Conservation (phyloP, 2,797 vertebrate species). For the Limnodromus scolopaceus region DNA sequence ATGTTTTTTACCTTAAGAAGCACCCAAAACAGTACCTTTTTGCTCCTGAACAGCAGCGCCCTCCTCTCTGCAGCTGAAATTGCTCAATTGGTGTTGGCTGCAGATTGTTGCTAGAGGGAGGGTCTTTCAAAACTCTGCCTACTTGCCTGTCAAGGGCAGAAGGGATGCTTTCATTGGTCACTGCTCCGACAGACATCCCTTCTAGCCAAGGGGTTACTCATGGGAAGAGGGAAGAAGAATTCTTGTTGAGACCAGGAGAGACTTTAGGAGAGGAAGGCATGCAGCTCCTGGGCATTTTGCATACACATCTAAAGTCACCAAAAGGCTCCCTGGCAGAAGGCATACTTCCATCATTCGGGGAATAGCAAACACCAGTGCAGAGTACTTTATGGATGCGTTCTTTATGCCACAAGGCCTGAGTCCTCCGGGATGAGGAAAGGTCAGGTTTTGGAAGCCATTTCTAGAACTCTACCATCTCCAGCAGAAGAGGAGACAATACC, state of each 20-base stretch:
- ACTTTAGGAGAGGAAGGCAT: neutral
- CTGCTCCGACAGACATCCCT: neutral
- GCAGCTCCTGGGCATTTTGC: neutral
- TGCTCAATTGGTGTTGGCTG: constrained; percentile 71
- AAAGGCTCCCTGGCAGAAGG: neutral
- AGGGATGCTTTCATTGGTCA: constrained; percentile 17
- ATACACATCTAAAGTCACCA: neutral
- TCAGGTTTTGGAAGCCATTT: neutral
- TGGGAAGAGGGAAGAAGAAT: neutral
- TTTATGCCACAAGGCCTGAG: neutral
- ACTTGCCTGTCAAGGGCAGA: constrained; percentile 70
- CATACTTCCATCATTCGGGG: neutral
- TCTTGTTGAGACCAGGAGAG: neutral
- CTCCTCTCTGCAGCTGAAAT: constrained; percentile 76
- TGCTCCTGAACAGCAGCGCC: constrained; percentile 72
- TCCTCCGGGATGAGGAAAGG: neutral
- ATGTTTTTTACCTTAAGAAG: neutral
- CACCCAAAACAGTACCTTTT: constrained; percentile 60
- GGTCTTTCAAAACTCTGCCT: constrained; percentile 75
- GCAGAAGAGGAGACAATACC: neutral
- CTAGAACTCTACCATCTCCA: neutral
- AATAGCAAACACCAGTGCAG: neutral
- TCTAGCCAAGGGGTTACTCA: neutral
- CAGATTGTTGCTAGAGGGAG: constrained; percentile 64
- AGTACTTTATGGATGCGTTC: neutral